Evolutionary conservation across 2,888 invertebrate species (phyloP), one percentile per base, ranked within the genome.

Genomic region (Nephrocerus scutellatus): DNA sequence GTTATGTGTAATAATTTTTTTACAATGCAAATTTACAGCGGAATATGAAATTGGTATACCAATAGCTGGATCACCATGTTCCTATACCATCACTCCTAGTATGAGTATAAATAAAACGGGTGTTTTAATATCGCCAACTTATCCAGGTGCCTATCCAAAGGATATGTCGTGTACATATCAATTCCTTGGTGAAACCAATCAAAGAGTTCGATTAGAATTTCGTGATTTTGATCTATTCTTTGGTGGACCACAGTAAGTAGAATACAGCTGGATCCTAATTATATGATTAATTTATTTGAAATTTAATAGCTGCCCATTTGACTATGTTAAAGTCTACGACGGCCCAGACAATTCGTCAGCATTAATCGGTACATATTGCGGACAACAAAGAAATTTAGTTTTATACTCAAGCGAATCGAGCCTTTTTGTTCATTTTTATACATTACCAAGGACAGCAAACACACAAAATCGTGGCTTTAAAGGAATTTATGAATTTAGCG

Each of bases 91-190:
- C 62, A 81, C 87, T 62, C 68, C 69, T 56, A 68, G 67, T 55
- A 76, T 76, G 67, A 73, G 75, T 66, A 61, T 63, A 52, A 68
- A 68, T 59, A 80, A 81, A 61, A 82, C 81, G 49, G 97, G 97
- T 37, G 78, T 81, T 61, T 83, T 98, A 59, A 75, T 92, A 60
- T 93, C 97, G 43, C 96, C 97, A 47, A 98, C 98, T 47, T 98
- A 98, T 75, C 98, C 98, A 46, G 98, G 98, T 54, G 85, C 92
- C 59, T 99, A 98, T 74, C 97, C 98, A 53, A 96, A 96, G 74
- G 88, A 92, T 71, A 79, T 95, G 62, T 77, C 77, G 57, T 97
- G 96, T 76, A 82, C 82, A 71, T 93, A 92, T 72, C 84, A 87
- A 71, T 90, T 98, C 72, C 79, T 86, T 59, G 97, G 97, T 36